These are phyloP conservation scores for Silurus meridionalis DNA, from an alignment of 2,113 vertebrate species.

Conservation along the genomic window DNA sequence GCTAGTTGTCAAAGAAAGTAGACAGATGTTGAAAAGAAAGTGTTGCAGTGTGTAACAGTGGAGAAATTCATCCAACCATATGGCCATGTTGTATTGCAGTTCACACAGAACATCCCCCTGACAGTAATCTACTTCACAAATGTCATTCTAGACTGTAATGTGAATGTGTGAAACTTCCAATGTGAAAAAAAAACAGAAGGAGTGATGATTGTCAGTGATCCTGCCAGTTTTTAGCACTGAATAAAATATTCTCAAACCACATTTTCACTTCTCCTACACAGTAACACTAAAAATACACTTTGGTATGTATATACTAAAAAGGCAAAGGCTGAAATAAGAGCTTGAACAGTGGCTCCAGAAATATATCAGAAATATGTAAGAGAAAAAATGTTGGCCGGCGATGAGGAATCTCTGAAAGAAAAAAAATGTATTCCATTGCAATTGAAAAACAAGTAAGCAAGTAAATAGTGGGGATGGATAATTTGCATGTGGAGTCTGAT, in stretches of 20 bases:
- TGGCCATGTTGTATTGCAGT: constrained; percentile 2
- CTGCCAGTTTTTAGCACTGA: constrained; percentile 23
- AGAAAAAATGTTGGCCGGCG: background rate
- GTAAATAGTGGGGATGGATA: background rate
- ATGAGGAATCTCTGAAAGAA: background rate
- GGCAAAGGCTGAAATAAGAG: background rate
- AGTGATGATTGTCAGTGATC: background rate
- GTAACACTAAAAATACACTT: background rate
- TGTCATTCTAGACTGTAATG: constrained; percentile 7
- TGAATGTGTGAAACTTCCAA: constrained; percentile 9
- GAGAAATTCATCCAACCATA: constrained; percentile 1
- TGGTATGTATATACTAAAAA: background rate
- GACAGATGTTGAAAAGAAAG: background rate
- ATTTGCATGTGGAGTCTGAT: background rate
- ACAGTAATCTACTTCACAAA: constrained; percentile 1
- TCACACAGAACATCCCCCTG: background rate
- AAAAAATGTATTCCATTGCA: background rate
- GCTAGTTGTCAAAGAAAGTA: background rate
- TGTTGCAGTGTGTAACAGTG: background rate
- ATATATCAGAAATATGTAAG: background rate
- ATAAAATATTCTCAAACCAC: constrained; percentile 17
- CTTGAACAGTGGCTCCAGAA: background rate
- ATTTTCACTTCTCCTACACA: background rate
- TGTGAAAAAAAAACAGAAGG: background rate
- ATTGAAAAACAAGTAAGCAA: background rate